phyloP scores from a whole-genome alignment of 2,113 vertebrate species.

The Clarias gariepinus region DNA sequence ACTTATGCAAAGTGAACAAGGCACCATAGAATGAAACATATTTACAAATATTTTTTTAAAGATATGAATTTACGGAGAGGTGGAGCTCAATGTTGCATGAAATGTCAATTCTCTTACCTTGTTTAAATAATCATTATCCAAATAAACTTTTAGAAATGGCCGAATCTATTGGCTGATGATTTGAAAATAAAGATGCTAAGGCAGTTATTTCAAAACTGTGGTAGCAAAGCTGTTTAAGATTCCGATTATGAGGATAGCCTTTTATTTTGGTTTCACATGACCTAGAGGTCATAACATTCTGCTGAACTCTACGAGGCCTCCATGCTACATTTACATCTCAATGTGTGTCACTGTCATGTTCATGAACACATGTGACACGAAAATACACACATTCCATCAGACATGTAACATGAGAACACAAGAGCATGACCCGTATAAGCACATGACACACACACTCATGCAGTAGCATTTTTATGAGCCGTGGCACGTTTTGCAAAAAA shows the following conservation, averaged over 20 bases:
- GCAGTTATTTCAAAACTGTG: not conserved
- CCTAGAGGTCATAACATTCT: constrained; percentile 21
- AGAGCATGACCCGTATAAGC: constrained; percentile 29
- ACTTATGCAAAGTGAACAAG: too few species aligned
- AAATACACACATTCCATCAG: constrained; percentile 38
- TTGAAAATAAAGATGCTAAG: not conserved
- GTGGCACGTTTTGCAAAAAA: not conserved
- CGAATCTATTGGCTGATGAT: not conserved
- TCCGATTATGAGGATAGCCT: not conserved
- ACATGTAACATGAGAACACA: constrained; percentile 42
- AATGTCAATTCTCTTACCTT: not conserved
- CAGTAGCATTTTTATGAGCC: not conserved
- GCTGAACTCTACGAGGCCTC: not conserved
- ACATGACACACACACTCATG: constrained; percentile 3
- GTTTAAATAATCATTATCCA: not conserved
- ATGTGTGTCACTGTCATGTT: constrained; percentile 24
- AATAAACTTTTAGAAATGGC: not conserved
- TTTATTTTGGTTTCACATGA: constrained; percentile 6
- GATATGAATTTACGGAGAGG: too few species aligned
- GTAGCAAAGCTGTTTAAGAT: not conserved
- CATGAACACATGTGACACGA: constrained; percentile 43
- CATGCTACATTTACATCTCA: not conserved
- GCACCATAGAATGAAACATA: too few species aligned
- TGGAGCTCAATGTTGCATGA: not conserved
- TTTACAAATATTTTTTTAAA: too few species aligned